A percentile compares a stretch with the other conserved stretches of the same genome.
phyloP scores from a whole-genome alignment of 2,888 invertebrate species.

The Deilephila porcellus region DNA sequence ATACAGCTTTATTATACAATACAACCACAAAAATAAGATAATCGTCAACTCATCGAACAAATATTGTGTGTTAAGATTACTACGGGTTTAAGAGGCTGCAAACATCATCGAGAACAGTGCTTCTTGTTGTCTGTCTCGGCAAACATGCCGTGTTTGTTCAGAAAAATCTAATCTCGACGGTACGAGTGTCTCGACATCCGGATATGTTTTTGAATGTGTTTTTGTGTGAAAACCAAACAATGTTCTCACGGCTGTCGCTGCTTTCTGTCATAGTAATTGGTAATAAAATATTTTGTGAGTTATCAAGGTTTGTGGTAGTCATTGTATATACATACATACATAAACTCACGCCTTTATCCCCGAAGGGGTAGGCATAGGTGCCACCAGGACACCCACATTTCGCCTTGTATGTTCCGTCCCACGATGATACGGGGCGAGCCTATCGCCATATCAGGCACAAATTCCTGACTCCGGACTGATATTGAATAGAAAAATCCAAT shows the following conservation, averaged over 20 bases:
- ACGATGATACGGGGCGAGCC: too few species aligned
- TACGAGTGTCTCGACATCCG: constrained; percentile 1
- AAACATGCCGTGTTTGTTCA: constrained; percentile 72
- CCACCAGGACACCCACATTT: too few species aligned
- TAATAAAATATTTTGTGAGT: neutral
- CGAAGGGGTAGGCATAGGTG: too few species aligned
- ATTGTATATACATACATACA: too few species aligned
- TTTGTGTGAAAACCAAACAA: constrained; percentile 24
- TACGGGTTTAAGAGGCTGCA: constrained; percentile 7
- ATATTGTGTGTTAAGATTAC: constrained; percentile 19
- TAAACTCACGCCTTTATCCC: too few species aligned
- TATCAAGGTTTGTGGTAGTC: neutral
- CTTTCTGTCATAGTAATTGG: neutral
- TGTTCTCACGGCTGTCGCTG: constrained; percentile 26
- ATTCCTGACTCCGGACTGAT: too few species aligned
- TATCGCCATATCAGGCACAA: too few species aligned
- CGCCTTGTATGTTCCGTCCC: too few species aligned
- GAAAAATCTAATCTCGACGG: constrained; percentile 67
- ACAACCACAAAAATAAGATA: neutral
- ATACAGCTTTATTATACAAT: too few species aligned
- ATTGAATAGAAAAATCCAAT: too few species aligned
- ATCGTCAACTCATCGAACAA: constrained; percentile 1
- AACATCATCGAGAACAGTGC: constrained; percentile 35
- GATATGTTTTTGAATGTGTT: neutral
- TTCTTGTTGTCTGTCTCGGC: constrained; percentile 63